phyloP scores from a whole-genome alignment of 1,140 invertebrate genomes.

The Helicoverpa armigera region DNA sequence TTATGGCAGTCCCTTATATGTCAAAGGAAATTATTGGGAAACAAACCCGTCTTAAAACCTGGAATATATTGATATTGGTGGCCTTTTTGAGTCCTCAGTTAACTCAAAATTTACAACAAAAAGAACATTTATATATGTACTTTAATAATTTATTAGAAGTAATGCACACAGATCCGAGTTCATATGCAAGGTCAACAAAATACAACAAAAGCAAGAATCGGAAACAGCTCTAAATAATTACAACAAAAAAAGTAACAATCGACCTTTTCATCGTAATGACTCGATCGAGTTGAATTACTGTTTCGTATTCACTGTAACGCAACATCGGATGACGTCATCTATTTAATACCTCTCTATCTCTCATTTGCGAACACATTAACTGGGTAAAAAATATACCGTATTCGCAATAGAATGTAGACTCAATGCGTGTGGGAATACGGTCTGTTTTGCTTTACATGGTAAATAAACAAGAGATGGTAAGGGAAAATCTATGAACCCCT shows the following conservation, averaged over 20 bases:
- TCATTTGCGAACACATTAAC: slow-evolving; percentile 44
- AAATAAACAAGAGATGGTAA: slow-evolving; percentile 19
- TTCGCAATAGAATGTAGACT: neutral
- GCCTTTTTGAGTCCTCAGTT: too few relatives aligned
- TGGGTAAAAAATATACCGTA: slow-evolving; percentile 28
- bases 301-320: slow-evolving; percentile 19
- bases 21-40: too few relatives aligned
- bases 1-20: too few relatives aligned
- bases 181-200: neutral
- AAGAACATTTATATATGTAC: too few relatives aligned
- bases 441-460: slow-evolving; percentile 6
- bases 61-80: too few relatives aligned
- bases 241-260: neutral
- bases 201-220: neutral
- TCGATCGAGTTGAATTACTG: slow-evolving; percentile 37
- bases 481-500: slow-evolving; percentile 41
- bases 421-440: neutral
- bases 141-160: too few relatives aligned
- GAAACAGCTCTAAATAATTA: slow-evolving; percentile 8
- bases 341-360: slow-evolving; percentile 43
- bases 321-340: slow-evolving; percentile 38
- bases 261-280: slow-evolving; percentile 25
- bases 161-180: neutral
- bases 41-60: too few relatives aligned
- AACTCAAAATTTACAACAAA: too few relatives aligned